phyloP scores from a whole-genome alignment of 2,797 vertebrate species.

The Lycodopsis pacificus region DNA sequence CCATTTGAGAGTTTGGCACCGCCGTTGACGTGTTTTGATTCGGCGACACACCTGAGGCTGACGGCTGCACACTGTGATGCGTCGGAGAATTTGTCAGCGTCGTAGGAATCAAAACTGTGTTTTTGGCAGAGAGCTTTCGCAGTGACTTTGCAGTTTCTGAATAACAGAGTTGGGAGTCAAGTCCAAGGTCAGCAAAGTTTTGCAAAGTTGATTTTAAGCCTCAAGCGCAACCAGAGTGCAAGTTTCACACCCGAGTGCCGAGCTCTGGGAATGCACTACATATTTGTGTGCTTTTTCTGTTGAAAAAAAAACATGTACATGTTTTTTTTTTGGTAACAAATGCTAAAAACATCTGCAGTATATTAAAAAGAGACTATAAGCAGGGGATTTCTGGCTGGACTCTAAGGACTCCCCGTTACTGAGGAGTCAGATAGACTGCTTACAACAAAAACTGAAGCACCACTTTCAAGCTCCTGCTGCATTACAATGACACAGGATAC shows the following conservation, averaged over 20 bases:
- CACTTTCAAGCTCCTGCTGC: constrained; percentile 66
- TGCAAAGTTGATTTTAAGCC: constrained; percentile 35
- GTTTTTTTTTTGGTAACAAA: constrained; percentile 23
- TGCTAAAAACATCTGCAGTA: constrained; percentile 45
- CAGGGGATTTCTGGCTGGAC: constrained; percentile 54
- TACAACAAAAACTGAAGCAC: constrained; percentile 55
- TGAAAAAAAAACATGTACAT: not conserved
- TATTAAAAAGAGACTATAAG: constrained; percentile 21
- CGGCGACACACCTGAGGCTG: constrained; percentile 26
- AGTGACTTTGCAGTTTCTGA: constrained; percentile 1
- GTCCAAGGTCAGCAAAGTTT: constrained; percentile 28
- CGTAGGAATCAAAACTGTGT: constrained; percentile 13
- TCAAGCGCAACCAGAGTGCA: constrained; percentile 26
- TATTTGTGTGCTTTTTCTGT: not conserved
- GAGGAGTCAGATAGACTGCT: constrained; percentile 68
- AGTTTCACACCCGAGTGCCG: constrained; percentile 15
- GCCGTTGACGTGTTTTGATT: constrained; percentile 31
- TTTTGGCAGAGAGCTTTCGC: constrained; percentile 23
- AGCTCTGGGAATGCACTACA: constrained; percentile 21
- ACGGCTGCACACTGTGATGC: constrained; percentile 10
- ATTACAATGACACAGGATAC: constrained; percentile 56
- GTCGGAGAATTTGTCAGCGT: not conserved
- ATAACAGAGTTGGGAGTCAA: constrained; percentile 8
- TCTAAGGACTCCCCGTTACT: constrained; percentile 61
- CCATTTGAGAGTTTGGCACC: not conserved